Evolutionary conservation across 2,797 vertebrate genomes (phyloP), one percentile per base, ranked within the genome.

Genomic region (Peromyscus aztecus): DNA sequence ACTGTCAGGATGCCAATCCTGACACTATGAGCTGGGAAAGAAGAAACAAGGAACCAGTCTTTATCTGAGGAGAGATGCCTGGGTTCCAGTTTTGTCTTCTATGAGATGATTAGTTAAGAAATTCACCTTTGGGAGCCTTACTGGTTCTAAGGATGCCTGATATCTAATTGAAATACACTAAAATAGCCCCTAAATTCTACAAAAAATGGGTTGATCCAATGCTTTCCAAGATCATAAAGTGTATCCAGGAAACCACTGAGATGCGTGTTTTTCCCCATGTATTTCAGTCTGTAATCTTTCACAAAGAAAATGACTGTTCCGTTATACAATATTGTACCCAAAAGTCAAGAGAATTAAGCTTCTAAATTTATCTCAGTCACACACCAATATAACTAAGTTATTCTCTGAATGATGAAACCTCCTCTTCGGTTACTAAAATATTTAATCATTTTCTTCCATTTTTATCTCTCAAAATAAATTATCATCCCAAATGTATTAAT

Each of bases 281-380:
- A 87, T 67, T 92, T 82, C 37, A 73, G 71, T 23, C 27, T 73
- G 65, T 92, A 46, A 94, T 94, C 78, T 88, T 92, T 96, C 55
- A 90, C n/a, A 73, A 73, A 49, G 73, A 92, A 95, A 97, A 90
- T 90, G 76, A 73, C 69, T 81, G 27, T 75, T 77, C 63, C 29
- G 40, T 91, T 89, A 95, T 78, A 61, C 16, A 81, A 94, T 83
- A 77, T 63, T 63, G 6, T 82, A 49, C 86, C 67, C 71, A 92
- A 63, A 78, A 86, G 13, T 80, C 83, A 90, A 86, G 17, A 31
- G 94, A 94, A 85, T 49, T 80, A 84, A 67, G 55, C 24, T 85
- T 92, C 95, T 92, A 97, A 96, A 96, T 84, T 73, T 63, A 46
- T 57, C 80, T 81, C 49, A 14, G 34, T 49, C 67, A 75, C 29